Percentiles rank a stretch among this genome's conserved stretches.
Evolutionary conservation across 2,113 vertebrate genomes (phyloP).

Genomic region (Ictalurus furcatus): DNA sequence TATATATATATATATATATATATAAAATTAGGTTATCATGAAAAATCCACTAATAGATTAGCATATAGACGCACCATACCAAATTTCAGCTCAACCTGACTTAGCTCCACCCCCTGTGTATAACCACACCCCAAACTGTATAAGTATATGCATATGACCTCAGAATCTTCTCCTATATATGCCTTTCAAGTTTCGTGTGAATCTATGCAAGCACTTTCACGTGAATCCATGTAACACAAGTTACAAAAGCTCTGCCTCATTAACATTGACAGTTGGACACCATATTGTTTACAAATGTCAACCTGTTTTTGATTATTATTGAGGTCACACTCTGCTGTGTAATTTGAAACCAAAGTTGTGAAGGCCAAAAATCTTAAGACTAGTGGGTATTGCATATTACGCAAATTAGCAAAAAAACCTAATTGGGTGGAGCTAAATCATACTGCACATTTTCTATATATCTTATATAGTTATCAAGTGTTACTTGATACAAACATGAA

Average conservation of each 20-base stretch:
- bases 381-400: background rate
- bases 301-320: background rate
- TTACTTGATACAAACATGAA: background rate
- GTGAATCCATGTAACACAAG: background rate
- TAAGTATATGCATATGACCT: background rate
- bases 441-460: background rate
- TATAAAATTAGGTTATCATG: background rate
- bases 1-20: no score
- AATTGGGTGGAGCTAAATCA: background rate
- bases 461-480: background rate
- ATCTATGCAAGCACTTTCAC: background rate
- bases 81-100: background rate
- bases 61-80: background rate
- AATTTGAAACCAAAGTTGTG: background rate
- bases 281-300: background rate
- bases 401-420: background rate
- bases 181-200: no score
- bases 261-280: background rate
- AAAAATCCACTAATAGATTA: background rate
- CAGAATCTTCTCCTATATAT: background rate
- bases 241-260: background rate
- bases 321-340: background rate
- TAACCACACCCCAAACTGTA: background rate
- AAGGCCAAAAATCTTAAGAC: background rate
- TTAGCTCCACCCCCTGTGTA: background rate